Conservation (phyloP, 1,140 invertebrate genomes). For the Hirudo medicinalis region DNA sequence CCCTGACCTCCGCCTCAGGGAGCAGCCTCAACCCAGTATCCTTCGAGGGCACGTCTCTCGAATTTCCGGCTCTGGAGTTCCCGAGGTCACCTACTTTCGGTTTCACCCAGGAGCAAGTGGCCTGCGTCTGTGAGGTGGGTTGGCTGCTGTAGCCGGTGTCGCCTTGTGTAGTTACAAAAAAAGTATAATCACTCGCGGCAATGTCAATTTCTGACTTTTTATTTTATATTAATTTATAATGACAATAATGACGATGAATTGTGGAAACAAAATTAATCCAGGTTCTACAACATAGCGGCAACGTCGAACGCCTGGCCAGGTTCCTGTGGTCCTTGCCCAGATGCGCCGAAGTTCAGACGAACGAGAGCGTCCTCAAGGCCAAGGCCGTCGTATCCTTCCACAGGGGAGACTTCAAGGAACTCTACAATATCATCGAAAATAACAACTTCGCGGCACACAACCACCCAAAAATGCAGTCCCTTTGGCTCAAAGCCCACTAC, state of each 20-base stretch:
- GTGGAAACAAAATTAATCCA: not conserved
- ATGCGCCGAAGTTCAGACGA: conserved; percentile 83
- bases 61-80: not conserved
- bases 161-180: not conserved
- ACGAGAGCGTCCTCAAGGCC: conserved; percentile 86
- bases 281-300: conserved; percentile 91
- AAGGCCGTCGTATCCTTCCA: conserved; percentile 90
- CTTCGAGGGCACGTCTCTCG: not conserved
- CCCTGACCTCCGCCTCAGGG: not conserved
- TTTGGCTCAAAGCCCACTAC: conserved; percentile 47
- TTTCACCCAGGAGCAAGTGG: conserved; percentile 96
- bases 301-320: conserved; percentile 81
- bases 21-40: not conserved
- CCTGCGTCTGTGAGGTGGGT: conserved; percentile 76
- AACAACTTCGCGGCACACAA: conserved; percentile 90
- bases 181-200: no score
- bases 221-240: no score
- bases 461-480: conserved; percentile 81
- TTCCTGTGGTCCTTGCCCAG: conserved; percentile 98
- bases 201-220: no score
- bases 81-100: conserved; percentile 37
- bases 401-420: conserved; percentile 64
- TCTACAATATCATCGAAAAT: conserved; percentile 86
- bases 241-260: no score
- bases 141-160: not conserved